Conservation (phyloP, 2,888 invertebrate genomes). For the Arge pagana region DNA sequence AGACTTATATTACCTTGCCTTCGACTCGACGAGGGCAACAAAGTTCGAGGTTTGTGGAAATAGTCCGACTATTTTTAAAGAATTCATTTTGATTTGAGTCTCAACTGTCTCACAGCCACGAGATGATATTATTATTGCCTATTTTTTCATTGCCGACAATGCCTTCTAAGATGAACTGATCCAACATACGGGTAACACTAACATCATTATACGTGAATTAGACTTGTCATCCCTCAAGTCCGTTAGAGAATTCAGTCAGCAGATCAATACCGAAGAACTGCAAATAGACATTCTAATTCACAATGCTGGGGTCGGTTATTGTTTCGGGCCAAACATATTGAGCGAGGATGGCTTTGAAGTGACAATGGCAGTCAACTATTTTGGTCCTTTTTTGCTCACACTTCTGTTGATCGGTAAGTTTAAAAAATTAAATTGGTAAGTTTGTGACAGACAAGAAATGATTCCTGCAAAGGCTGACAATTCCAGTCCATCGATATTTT, state of each 20-base stretch:
- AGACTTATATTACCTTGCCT: conserved; percentile 86
- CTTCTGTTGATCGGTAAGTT: conserved; percentile 76
- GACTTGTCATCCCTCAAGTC: conserved; percentile 80
- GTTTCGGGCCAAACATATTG: conserved; percentile 67
- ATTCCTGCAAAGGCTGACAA: too few relatives aligned
- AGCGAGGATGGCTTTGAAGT: conserved; percentile 85
- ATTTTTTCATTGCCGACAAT: background rate
- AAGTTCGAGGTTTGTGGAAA: conserved; percentile 66
- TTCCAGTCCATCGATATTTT: too few relatives aligned
- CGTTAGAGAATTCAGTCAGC: conserved; percentile 81
- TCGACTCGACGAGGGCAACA: conserved; percentile 73
- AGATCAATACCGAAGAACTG: conserved; percentile 74
- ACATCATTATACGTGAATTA: conserved; percentile 73
- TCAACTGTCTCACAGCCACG: too few relatives aligned
- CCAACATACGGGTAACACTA: conserved; percentile 70
- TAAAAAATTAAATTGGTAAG: background rate
- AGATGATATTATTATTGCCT: background rate
- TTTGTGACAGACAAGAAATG: too few relatives aligned
- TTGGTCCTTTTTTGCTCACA: conserved; percentile 91
- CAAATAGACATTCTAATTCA: conserved; percentile 83
- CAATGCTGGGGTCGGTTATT: conserved; percentile 85
- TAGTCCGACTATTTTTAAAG: too few relatives aligned
- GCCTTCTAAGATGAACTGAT: conserved; percentile 73
- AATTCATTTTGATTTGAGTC: background rate
- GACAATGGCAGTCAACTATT: conserved; percentile 92